Conservation (phyloP, 2,888 invertebrate genomes). For the Matsumyia berberina region DNA sequence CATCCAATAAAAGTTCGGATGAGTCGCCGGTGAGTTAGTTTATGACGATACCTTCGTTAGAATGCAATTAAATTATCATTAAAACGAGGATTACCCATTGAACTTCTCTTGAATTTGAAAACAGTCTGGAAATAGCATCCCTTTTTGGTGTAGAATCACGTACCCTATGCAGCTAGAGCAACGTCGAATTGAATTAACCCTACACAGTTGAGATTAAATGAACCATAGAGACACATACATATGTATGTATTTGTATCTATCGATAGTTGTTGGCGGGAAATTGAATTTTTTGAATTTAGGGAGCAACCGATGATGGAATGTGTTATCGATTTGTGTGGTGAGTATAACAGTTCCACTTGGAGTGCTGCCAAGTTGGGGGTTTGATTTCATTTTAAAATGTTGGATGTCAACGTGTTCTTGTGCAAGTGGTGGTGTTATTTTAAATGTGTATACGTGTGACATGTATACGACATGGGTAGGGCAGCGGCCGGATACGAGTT, state of each 20-base stretch:
- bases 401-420: no score
- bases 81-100: background rate
- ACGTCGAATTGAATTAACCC: background rate
- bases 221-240: background rate
- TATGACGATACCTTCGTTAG: slow-evolving; percentile 14
- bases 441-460: no score
- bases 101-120: no score
- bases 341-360: slow-evolving; percentile 37
- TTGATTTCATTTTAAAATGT: background rate
- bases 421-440: no score
- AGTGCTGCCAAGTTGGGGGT: slow-evolving; percentile 38
- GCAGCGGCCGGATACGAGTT: no score
- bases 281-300: slow-evolving; percentile 7
- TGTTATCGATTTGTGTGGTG: slow-evolving; percentile 29
- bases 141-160: background rate
- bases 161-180: background rate
- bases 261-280: slow-evolving; percentile 45
- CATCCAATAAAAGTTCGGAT: slow-evolving; percentile 48
- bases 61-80: slow-evolving; percentile 61
- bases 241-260: background rate
- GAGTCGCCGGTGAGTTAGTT: background rate
- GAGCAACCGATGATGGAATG: background rate
- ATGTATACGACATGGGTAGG: no score
- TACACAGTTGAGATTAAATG: background rate
- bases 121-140: background rate